These are phyloP conservation scores for Petromus typicus DNA, from an alignment of 2,113 vertebrate genomes.

Conservation along the genomic window DNA sequence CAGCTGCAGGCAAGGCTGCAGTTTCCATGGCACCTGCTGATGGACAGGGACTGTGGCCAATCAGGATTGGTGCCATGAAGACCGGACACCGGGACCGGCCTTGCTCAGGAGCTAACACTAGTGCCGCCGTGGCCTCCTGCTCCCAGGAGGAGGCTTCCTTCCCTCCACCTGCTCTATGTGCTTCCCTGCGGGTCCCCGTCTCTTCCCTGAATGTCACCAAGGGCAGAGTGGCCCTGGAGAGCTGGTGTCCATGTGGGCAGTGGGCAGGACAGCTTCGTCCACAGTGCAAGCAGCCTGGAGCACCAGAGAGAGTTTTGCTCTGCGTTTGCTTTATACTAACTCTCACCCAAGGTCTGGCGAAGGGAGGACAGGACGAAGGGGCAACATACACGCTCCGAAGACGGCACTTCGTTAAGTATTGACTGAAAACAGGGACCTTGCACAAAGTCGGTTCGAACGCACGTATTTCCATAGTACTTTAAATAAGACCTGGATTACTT, in stretches of 20 bases:
- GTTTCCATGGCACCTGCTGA: neutral
- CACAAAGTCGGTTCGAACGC: neutral
- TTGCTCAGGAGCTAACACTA: neutral
- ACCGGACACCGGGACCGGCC: accelerated
- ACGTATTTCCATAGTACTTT: neutral
- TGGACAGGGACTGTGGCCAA: accelerated
- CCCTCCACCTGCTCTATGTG: neutral
- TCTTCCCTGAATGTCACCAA: accelerated
- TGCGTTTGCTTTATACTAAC: too few relatives aligned
- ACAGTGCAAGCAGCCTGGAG: too few relatives aligned
- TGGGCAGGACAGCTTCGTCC: neutral
- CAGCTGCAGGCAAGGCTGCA: neutral
- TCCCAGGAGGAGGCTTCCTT: too few relatives aligned
- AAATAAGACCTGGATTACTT: neutral
- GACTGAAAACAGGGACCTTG: neutral
- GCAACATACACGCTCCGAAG: too few relatives aligned
- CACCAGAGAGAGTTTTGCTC: too few relatives aligned
- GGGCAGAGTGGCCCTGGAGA: neutral
- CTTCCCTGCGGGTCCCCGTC: accelerated
- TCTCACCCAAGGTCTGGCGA: too few relatives aligned
- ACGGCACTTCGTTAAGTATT: accelerated
- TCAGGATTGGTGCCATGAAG: accelerated
- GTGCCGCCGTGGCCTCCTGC: accelerated
- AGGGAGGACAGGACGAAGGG: too few relatives aligned
- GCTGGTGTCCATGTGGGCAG: neutral